These are phyloP conservation scores for Galago senegalensis DNA, from an alignment of 2,797 vertebrate genomes.

Conservation along the genomic window DNA sequence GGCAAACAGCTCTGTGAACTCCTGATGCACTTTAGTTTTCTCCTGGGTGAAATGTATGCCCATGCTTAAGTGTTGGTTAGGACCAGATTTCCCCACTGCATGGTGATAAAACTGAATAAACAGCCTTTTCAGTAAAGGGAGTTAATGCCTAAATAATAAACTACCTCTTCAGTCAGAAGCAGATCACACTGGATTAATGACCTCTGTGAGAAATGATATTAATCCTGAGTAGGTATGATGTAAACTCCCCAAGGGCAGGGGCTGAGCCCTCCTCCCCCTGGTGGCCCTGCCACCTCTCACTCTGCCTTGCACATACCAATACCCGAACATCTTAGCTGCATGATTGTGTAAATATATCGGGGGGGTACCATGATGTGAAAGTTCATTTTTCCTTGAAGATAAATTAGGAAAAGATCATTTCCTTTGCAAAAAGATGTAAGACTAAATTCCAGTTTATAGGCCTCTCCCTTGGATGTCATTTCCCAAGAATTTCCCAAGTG, in stretches of 20 bases:
- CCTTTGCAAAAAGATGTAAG: background rate
- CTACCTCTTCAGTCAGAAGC: background rate
- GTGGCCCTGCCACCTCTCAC: background rate
- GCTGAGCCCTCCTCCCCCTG: background rate
- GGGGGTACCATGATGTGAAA: background rate
- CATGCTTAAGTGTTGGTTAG: background rate
- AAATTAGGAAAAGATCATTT: background rate
- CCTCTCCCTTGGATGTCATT: background rate
- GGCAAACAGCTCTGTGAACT: background rate
- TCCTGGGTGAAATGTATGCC: conserved; percentile 9
- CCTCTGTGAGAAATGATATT: background rate
- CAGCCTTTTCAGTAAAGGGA: conserved; percentile 20
- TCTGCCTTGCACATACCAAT: background rate
- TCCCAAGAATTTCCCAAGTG: background rate
- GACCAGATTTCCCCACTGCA: background rate
- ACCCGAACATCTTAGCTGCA: background rate
- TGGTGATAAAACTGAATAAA: conserved; percentile 27
- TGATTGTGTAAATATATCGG: background rate
- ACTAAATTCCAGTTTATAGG: background rate
- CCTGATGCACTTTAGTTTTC: background rate
- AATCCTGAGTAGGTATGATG: background rate
- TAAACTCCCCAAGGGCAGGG: background rate
- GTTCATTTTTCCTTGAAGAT: conserved; percentile 30
- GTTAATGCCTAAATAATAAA: background rate
- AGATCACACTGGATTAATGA: background rate